Evolutionary conservation across 2,113 vertebrate genomes (phyloP).

Genomic region (Dipodomys merriami): DNA sequence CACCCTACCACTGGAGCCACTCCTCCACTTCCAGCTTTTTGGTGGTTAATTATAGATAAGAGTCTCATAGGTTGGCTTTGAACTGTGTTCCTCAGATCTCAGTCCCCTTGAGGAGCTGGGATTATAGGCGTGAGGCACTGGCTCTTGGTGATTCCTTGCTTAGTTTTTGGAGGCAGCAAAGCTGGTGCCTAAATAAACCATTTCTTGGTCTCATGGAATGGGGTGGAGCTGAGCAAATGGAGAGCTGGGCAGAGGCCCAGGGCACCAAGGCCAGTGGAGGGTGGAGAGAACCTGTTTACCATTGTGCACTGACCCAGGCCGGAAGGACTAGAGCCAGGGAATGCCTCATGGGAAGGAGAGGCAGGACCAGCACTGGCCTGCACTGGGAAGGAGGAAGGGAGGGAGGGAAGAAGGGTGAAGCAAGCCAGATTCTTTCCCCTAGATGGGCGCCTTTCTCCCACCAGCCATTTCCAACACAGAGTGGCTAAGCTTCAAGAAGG

Average conservation of each 20-base stretch:
- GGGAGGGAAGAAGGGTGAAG: neutral
- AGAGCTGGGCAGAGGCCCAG: constrained; percentile 74
- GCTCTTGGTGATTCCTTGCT: no score
- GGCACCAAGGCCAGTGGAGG: constrained; percentile 61
- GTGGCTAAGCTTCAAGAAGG: neutral
- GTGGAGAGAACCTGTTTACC: constrained; percentile 80
- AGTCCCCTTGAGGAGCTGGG: no score
- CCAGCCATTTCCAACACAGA: constrained; percentile 8
- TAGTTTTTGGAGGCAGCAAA: constrained; percentile 35
- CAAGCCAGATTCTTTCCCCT: constrained; percentile 33
- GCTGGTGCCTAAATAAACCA: constrained; percentile 29
- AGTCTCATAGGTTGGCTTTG: no score
- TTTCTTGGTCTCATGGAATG: constrained; percentile 43
- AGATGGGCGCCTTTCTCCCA: neutral
- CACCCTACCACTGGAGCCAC: no score
- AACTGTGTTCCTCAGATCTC: no score
- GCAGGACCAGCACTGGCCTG: constrained; percentile 40
- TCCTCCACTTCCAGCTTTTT: no score
- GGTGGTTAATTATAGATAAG: no score
- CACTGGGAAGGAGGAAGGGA: neutral
- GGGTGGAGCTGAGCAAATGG: constrained; percentile 59
- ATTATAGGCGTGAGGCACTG: no score
- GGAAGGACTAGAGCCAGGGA: constrained; percentile 70
- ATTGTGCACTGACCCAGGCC: constrained; percentile 70
- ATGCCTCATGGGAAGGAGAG: constrained; percentile 69